Evolutionary conservation across 2,888 invertebrate genomes (phyloP).

Genomic region (Theretra japonica): DNA sequence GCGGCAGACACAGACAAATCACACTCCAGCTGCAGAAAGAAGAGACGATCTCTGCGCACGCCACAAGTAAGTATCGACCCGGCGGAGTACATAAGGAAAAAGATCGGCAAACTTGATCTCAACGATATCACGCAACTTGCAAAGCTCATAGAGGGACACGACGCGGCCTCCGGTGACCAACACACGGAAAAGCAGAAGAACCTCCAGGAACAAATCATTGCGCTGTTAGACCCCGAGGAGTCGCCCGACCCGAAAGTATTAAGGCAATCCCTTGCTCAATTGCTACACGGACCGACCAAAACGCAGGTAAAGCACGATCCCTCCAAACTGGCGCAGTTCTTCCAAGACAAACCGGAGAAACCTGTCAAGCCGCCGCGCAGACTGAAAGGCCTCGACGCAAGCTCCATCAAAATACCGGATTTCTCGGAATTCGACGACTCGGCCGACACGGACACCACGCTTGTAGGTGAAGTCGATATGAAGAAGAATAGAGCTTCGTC

Average conservation of each 20-base stretch:
- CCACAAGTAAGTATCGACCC: constrained; percentile 79
- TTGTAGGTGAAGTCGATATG: constrained; percentile 47
- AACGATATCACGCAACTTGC: constrained; percentile 73
- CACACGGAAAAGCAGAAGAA: constrained; percentile 62
- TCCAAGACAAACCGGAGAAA: constrained; percentile 54
- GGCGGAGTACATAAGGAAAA: constrained; percentile 70
- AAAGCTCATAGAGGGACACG: constrained; percentile 73
- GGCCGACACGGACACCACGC: constrained; percentile 64
- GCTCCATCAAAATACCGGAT: constrained; percentile 52
- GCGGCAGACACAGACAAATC: constrained; percentile 73
- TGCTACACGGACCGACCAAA: constrained; percentile 64
- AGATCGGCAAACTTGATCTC: constrained; percentile 73
- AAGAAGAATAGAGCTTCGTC: constrained; percentile 48
- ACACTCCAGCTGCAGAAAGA: constrained; percentile 72
- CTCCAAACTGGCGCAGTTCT: constrained; percentile 57
- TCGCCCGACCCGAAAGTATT: constrained; percentile 65
- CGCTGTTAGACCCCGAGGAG: constrained; percentile 69
- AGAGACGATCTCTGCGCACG: constrained; percentile 66
- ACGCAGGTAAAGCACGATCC: constrained; percentile 52
- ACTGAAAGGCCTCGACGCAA: constrained; percentile 67
- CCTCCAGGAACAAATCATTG: constrained; percentile 73
- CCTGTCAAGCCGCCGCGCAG: constrained; percentile 60
- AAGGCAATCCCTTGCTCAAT: constrained; percentile 62
- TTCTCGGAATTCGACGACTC: constrained; percentile 65
- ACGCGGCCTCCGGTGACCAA: constrained; percentile 48